Conservation (phyloP, 2,888 invertebrate genomes). For the Tiliacea citrago region DNA sequence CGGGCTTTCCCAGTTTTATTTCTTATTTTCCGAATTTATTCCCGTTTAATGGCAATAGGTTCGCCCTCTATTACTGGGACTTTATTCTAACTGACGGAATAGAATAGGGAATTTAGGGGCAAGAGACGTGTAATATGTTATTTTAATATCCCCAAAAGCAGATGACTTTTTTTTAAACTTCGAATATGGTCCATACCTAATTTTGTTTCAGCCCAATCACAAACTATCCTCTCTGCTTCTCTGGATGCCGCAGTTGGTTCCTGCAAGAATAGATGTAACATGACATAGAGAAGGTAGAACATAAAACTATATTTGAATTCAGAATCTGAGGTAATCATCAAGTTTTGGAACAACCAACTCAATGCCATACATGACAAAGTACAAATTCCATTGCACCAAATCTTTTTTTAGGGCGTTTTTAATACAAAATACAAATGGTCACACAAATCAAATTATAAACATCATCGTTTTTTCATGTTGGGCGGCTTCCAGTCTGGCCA, state of each 20-base stretch:
- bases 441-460: not conserved
- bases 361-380: not conserved
- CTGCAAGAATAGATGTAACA: slow-evolving; percentile 70
- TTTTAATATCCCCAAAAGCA: not conserved
- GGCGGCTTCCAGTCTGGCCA: not conserved
- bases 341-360: not conserved
- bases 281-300: not conserved
- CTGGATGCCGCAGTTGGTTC: slow-evolving; percentile 76
- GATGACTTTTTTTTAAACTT: not conserved
- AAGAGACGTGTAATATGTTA: not conserved
- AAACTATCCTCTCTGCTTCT: slow-evolving; percentile 84
- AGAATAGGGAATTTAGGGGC: not conserved
- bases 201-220: slow-evolving; percentile 88
- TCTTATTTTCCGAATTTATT: not conserved
- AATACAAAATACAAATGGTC: no score
- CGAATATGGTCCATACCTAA: slow-evolving; percentile 74
- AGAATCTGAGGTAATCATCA: not conserved
- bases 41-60: not conserved
- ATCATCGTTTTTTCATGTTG: not conserved
- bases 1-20: not conserved
- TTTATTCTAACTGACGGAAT: not conserved
- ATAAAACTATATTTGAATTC: not conserved
- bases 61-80: no score
- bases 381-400: not conserved
- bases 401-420: not conserved